A percentile compares a stretch with the other conserved stretches of the same genome.
These are phyloP conservation scores for Cetonia aurata DNA, from an alignment of 2,888 invertebrate genomes.

Conservation along the genomic window DNA sequence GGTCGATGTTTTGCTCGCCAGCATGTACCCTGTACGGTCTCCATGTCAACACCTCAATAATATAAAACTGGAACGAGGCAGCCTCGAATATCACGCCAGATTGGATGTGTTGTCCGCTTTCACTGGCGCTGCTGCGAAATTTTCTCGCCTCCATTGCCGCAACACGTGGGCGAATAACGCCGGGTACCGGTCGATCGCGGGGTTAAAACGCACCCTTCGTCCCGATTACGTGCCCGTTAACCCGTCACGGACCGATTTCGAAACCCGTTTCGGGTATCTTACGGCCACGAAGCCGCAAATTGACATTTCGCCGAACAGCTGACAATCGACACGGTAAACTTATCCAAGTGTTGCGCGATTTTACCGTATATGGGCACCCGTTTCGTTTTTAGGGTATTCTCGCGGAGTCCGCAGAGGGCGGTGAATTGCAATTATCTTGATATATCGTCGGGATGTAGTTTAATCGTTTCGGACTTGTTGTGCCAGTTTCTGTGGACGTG, in stretches of 20 bases:
- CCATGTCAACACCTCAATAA: conserved; percentile 34
- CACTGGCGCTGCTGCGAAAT: conserved; percentile 28
- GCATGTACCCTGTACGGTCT: conserved; percentile 8
- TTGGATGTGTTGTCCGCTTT: conserved; percentile 33
- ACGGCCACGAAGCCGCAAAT: conserved; percentile 17
- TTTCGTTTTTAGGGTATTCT: conserved; percentile 31
- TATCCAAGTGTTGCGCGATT: conserved; percentile 36
- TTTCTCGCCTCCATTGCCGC: conserved; percentile 19
- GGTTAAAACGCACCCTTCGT: conserved; percentile 17
- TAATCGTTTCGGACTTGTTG: background rate
- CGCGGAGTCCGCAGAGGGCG: background rate
- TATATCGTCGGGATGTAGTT: conserved; percentile 18
- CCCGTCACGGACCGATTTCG: conserved; percentile 1
- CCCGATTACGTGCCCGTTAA: conserved; percentile 1
- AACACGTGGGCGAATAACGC: conserved; percentile 34
- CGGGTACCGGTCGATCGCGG: background rate
- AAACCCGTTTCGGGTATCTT: conserved; percentile 3
- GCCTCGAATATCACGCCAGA: conserved; percentile 38
- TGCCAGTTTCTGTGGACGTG: background rate
- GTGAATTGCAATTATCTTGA: conserved; percentile 22
- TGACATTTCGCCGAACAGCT: conserved; percentile 30
- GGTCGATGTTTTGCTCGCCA: conserved; percentile 15
- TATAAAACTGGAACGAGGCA: conserved; percentile 37
- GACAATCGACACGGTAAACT: conserved; percentile 35
- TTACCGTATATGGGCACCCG: conserved; percentile 41